Evolutionary conservation across 1,140 invertebrate genomes (phyloP), one percentile per base, ranked within the genome.

Genomic region (Euborellia annulipes): DNA sequence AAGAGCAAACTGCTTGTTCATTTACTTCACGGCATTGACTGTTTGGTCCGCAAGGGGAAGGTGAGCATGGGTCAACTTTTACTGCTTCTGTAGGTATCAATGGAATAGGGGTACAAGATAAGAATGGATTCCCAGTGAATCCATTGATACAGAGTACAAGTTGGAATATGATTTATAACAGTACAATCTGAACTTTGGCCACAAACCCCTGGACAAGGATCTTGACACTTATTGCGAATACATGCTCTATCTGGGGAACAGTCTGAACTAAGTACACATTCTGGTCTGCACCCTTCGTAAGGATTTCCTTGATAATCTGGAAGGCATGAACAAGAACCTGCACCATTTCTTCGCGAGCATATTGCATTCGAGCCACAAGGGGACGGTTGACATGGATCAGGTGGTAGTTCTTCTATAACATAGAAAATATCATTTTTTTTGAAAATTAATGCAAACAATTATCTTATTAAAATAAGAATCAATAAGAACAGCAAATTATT

Each of bases 341-440:
- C 68, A 9, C 69, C 69, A 11, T 68, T 61, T 49, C 73, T 76
- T 52, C 73, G 60, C 16, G 67, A 63, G 44, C 71, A 74, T 7
- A 68, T 58, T 2, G 79, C 69, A 56, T 82, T 82, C 0, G 71
- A 58, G 19, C 81, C 81, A 58, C 81, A 85, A 13, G 75, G 73
- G 14, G 62, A 72, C 11, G 72, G 69, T 54, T 68, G 68, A 42
- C 72, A 74, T 2, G 75, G 64, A 51, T 73, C 69, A 43, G 55
- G 44, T 4, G 51, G 54, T 43, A 53, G 49, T 17, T 50, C 54
- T 55, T 41, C 36, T 44, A 51, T 36, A 46, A 46, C 44, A 49
- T 40, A 11, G 34, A 41, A 38, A 53, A 44, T 4, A 6, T n/a
- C n/a, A n/a, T n/a, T n/a, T n/a, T n/a, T n/a, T n/a, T n/a, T n/a